Conservation (phyloP, 2,888 invertebrate genomes). For the Drosophila quinaria region DNA sequence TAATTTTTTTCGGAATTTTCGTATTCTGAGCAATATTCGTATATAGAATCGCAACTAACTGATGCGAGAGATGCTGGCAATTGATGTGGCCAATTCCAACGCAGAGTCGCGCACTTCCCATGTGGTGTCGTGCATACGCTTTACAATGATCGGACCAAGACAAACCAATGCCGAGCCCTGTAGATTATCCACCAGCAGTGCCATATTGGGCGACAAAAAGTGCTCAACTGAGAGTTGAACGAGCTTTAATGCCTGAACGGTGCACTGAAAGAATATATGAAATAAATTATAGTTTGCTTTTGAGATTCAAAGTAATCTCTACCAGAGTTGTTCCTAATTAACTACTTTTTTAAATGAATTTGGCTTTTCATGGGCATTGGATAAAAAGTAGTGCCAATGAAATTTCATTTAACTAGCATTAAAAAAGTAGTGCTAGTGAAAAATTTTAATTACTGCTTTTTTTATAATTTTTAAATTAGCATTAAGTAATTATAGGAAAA, state of each 20-base stretch:
- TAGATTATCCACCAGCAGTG: slow-evolving; percentile 89
- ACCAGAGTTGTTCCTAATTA: too few species aligned
- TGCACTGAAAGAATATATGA: slow-evolving; percentile 87
- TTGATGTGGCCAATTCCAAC: slow-evolving; percentile 90
- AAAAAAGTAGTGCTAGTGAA: too few species aligned
- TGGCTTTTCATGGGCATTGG: too few species aligned
- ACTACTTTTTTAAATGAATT: too few species aligned
- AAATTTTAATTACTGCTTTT: too few species aligned
- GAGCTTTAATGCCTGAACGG: slow-evolving; percentile 90
- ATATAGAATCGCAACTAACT: slow-evolving; percentile 90
- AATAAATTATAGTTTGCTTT: neutral
- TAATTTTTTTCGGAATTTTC: too few species aligned
- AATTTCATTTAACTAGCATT: too few species aligned
- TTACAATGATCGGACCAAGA: slow-evolving; percentile 89
- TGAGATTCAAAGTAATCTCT: neutral
- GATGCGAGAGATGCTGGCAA: slow-evolving; percentile 89
- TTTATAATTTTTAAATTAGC: too few species aligned
- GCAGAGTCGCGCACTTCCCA: slow-evolving; percentile 94
- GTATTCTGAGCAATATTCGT: too few species aligned
- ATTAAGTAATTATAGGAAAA: too few species aligned
- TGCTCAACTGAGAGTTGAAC: slow-evolving; percentile 90
- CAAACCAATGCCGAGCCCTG: slow-evolving; percentile 89
- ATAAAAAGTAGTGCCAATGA: too few species aligned
- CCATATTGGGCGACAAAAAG: slow-evolving; percentile 92
- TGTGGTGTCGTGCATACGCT: slow-evolving; percentile 89